phyloP scores from a whole-genome alignment of 1,140 invertebrate species.

The Drosophila sturtevanti region DNA sequence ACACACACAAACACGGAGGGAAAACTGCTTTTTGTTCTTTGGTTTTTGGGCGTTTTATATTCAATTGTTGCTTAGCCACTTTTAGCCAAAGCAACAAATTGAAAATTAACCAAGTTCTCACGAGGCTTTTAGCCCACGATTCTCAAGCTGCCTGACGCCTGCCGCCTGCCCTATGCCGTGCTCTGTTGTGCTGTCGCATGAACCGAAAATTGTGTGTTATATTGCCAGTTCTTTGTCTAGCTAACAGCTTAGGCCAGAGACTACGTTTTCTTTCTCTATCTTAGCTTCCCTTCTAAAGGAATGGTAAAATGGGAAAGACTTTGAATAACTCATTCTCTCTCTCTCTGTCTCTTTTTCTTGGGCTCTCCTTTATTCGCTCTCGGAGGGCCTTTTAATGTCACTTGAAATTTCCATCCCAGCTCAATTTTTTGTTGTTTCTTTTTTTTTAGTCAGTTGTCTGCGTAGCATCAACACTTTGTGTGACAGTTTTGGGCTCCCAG shows the following conservation, averaged over 20 bases:
- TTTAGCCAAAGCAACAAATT: conserved; percentile 53
- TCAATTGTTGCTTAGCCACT: conserved; percentile 42
- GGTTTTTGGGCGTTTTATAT: conserved; percentile 5
- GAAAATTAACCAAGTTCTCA: conserved; percentile 67
- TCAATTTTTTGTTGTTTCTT: conserved; percentile 8
- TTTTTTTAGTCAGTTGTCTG: conserved; percentile 7
- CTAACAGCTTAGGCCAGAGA: conserved; percentile 13
- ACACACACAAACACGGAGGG: conserved; percentile 2
- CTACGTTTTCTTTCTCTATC: neutral
- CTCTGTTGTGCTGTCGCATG: neutral
- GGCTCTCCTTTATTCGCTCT: conserved; percentile 32
- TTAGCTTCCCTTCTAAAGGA: no score
- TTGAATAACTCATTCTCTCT: neutral
- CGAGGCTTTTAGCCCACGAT: conserved; percentile 16
- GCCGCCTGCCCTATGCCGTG: no score
- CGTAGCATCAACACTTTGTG: conserved; percentile 30
- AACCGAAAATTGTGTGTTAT: conserved; percentile 32
- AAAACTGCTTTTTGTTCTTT: conserved; percentile 16
- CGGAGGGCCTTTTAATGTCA: conserved; percentile 65
- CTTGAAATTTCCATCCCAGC: conserved; percentile 51
- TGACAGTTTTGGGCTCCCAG: conserved; percentile 19
- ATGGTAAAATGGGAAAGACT: neutral
- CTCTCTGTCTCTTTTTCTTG: neutral
- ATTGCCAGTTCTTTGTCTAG: conserved; percentile 28
- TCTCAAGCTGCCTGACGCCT: conserved; percentile 41